Evolutionary conservation across 2,113 vertebrate genomes (phyloP), one percentile per base, ranked within the genome.

Genomic region (Ceuthmochares aereus): DNA sequence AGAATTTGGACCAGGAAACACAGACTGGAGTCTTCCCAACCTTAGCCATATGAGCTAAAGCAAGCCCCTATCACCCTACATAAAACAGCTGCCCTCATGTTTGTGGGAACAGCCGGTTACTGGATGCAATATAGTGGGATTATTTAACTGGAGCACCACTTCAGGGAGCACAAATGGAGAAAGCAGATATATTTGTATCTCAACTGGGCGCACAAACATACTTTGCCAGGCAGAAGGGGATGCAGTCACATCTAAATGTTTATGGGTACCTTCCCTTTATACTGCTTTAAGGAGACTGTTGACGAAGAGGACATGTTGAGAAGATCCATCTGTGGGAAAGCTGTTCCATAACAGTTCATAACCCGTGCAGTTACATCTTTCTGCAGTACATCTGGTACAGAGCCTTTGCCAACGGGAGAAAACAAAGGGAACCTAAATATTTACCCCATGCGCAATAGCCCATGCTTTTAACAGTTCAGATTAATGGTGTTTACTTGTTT

Each of bases 141-240:
- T 0, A 0, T 66, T 7, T 23, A 54, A 66, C 63, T 40, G 69
- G 40, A 72, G 58, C 43, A 59, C 58, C 58, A 56, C 27, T 32
- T 52, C 85, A 83, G 34, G 20, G n/a, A 75, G 11, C 1, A 36
- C 60, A 54, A 70, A 70, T 1, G 37, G 45, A 87, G 42, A 59
- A 70, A 42, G 58, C 23, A 30, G 77, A 49, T 30, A 30, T 12
- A 85, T 51, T 55, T 4, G 0, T 30, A 42, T 19, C 40, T 45
- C n/a, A 73, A 1, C n/a, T 12, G 36, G 40, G 36, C 67, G 88
- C n/a, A 30, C 32, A 64, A 63, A 80, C 0, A 0, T 25, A 54
- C 45, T 73, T 54, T 40, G 49, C 30, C 36, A 79, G 43, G 26
- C 49, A 94, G 54, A n/a, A 87, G 60, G 62, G 30, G 36, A 90